Evolutionary conservation across 2,797 vertebrate genomes (phyloP).

Genomic region (Bradypodion ventrale): DNA sequence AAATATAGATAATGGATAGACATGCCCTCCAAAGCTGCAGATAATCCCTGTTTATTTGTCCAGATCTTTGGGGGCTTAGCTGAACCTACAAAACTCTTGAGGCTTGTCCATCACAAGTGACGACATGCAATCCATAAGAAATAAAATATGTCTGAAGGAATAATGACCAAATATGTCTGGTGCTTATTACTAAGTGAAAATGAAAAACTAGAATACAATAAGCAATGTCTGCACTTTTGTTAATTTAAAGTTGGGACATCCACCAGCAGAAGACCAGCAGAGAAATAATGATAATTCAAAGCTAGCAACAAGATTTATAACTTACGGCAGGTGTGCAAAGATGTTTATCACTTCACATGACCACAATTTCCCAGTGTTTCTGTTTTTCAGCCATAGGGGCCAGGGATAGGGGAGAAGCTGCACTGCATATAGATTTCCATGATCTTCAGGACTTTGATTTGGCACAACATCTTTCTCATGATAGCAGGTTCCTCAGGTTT

Average conservation of each 20-base stretch:
- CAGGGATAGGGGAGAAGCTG: background rate
- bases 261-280: constrained; percentile 61
- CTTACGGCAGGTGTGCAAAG: constrained; percentile 52
- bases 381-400: background rate
- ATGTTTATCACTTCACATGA: constrained; percentile 58
- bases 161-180: constrained; percentile 71
- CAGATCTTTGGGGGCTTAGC: constrained; percentile 50
- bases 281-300: constrained; percentile 68
- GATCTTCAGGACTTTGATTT: constrained; percentile 35
- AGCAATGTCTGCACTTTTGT: constrained; percentile 67
- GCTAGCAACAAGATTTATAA: constrained; percentile 62
- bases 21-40: constrained; percentile 33
- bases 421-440: background rate
- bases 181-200: constrained; percentile 68
- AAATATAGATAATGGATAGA: constrained; percentile 18
- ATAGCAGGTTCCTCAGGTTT: constrained; percentile 21
- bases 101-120: constrained; percentile 46
- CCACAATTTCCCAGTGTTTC: constrained; percentile 34
- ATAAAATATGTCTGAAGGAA: constrained; percentile 65
- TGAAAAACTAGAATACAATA: constrained; percentile 73
- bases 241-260: constrained; percentile 67
- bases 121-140: constrained; percentile 61
- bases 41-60: constrained; percentile 36
- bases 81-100: constrained; percentile 43
- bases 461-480: background rate